Evolutionary conservation across 1,140 invertebrate species (phyloP), one percentile per base, ranked within the genome.

Genomic region (Heliconius himera): DNA sequence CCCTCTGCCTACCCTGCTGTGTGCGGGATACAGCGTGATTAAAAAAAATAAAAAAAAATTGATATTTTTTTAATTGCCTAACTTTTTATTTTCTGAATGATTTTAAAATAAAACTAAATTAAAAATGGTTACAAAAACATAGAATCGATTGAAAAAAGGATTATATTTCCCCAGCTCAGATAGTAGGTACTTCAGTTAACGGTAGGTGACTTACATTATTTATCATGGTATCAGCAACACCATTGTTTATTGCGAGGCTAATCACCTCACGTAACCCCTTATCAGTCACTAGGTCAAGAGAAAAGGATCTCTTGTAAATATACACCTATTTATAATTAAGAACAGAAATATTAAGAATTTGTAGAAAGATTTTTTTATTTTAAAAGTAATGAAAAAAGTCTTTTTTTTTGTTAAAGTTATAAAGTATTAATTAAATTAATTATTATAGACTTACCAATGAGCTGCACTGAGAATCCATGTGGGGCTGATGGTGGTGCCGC

Each of bases 391-490:
- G 18, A 56, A 56, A 5, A n/a, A 20, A 54, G 6, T 54, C 36
- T 18, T 54, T 26, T 8, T 8, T 8, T 60, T 60, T 26, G 9
- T 26, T 13, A 26, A 16, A 66, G 3, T 26, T 26, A 26, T 16
- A 26, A 66, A 13, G 4, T 5, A 36, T 36, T 36, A 26, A 66
- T 66, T 26, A 66, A 66, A 3, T 66, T 29, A 66, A 22, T 36
- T 36, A 36, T 36, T 36, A 36, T 8, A 73, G 38, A 83, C 85
- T 79, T 83, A 93, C 93, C 93, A 94, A 79, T 93, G 93, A 0
- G 77, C 93, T 46, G 93, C 91, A 3, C 89, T 88, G 8, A 94
- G 89, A 11, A 94, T 72, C 93, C 93, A 94, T 29, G 56, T 91
- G n/a, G 84, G 81, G 75, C 87, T 87, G 76, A 94, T 91, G 81